Percentiles rank a stretch among this genome's conserved stretches.
Evolutionary conservation across 2,113 vertebrate genomes (phyloP).

Genomic region (Chlorodrepanis virens): DNA sequence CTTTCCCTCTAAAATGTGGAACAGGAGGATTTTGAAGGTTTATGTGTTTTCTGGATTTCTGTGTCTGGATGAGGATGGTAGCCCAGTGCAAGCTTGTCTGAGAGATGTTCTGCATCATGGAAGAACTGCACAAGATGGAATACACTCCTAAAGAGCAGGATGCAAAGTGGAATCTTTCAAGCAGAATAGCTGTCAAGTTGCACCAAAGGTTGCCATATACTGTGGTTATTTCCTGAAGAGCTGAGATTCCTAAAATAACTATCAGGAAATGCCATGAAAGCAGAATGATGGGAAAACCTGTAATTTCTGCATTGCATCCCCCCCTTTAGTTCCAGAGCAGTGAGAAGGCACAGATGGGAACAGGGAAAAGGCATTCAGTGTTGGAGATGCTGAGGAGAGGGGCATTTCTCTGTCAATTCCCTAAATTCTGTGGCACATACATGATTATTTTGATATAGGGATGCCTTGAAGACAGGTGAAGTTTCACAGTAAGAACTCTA

Average conservation of each 20-base stretch:
- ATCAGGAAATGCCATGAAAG: not conserved
- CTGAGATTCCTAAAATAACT: not conserved
- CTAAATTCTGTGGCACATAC: not conserved
- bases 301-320: not conserved
- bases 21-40: not conserved
- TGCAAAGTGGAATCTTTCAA: not conserved
- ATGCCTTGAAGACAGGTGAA: not conserved
- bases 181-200: not conserved
- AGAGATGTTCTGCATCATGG: not conserved
- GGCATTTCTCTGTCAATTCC: not conserved
- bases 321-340: not conserved
- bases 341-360: not conserved
- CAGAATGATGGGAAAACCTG: not conserved
- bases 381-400: not conserved
- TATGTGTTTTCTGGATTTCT: not conserved
- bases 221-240: not conserved
- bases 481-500: not conserved
- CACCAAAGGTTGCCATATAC: not conserved
- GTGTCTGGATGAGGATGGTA: not conserved
- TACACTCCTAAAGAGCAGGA: not conserved
- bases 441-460: not conserved
- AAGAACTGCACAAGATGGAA: not conserved
- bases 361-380: not conserved
- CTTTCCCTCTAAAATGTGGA: not conserved
- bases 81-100: not conserved